phyloP scores from a whole-genome alignment of 2,888 invertebrate genomes.

The Bedellia somnulentella region DNA sequence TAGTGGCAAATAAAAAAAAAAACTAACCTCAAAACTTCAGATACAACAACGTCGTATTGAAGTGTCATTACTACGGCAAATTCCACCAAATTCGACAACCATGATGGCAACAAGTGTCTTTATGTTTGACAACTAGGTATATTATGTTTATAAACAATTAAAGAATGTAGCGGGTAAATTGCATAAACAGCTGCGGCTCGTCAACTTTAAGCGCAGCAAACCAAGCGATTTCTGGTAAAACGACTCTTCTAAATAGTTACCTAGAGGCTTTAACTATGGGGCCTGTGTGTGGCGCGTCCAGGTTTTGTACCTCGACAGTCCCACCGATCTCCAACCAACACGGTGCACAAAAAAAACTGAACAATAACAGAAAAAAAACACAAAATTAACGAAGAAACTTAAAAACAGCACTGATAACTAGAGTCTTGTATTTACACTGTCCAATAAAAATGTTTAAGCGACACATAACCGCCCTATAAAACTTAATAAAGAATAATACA shows the following conservation, averaged over 20 bases:
- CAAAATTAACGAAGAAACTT: constrained; percentile 45
- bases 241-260: constrained; percentile 31
- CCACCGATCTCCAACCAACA: constrained; percentile 49
- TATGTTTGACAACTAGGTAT: too few relatives aligned
- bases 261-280: constrained; percentile 53
- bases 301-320: constrained; percentile 43
- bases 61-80: too few relatives aligned
- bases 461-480: constrained; percentile 27
- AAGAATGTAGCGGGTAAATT: too few relatives aligned
- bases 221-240: too few relatives aligned
- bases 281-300: constrained; percentile 43
- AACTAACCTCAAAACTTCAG: too few relatives aligned
- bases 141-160: too few relatives aligned
- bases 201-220: too few relatives aligned
- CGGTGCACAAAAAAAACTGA: constrained; percentile 60
- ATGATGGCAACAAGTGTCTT: too few relatives aligned
- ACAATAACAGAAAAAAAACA: constrained; percentile 57
- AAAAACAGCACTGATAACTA: constrained; percentile 39
- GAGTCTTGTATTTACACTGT: constrained; percentile 38
- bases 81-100: too few relatives aligned
- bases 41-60: too few relatives aligned
- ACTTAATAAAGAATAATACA: constrained; percentile 49
- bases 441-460: constrained; percentile 32
- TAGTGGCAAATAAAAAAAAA: too few relatives aligned
- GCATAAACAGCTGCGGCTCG: too few relatives aligned